Evolutionary conservation across 2,888 invertebrate genomes (phyloP).

Genomic region (Rapana venosa): DNA sequence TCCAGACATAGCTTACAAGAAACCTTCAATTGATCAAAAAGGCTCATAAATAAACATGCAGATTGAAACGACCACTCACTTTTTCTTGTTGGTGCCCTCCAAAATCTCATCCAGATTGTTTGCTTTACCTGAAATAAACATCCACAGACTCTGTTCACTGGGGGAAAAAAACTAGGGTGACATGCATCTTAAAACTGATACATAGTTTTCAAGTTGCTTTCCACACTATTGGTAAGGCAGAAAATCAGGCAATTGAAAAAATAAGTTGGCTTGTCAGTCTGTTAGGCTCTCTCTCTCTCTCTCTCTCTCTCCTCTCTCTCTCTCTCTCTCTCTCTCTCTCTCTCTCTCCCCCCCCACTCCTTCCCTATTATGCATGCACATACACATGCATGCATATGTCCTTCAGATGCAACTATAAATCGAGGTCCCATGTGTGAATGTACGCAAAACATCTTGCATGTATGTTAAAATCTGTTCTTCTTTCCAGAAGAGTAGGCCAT

Average conservation of each 20-base stretch:
- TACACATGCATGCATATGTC: neutral
- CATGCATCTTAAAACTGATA: neutral
- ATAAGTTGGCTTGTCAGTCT: neutral
- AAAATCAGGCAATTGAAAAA: too few species aligned
- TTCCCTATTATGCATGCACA: constrained; percentile 61
- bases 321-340: constrained; percentile 1
- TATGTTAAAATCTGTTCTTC: too few species aligned
- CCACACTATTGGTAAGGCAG: neutral
- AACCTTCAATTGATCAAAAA: too few species aligned
- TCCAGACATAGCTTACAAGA: too few species aligned
- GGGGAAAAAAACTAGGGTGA: neutral
- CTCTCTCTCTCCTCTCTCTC: constrained; percentile 1
- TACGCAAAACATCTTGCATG: too few species aligned
- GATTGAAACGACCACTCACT: neutral
- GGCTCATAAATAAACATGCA: too few species aligned
- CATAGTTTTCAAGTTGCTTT: neutral
- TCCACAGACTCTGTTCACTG: neutral
- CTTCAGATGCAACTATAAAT: too few species aligned
- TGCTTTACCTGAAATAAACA: neutral
- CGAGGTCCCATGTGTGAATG: too few species aligned
- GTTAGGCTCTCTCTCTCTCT: neutral
- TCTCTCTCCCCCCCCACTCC: neutral
- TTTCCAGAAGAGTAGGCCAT: too few species aligned
- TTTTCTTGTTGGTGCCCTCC: constrained; percentile 7
- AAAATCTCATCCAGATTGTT: neutral